phyloP scores from a whole-genome alignment of 2,888 invertebrate species.

The Bruchidius siliquastri region DNA sequence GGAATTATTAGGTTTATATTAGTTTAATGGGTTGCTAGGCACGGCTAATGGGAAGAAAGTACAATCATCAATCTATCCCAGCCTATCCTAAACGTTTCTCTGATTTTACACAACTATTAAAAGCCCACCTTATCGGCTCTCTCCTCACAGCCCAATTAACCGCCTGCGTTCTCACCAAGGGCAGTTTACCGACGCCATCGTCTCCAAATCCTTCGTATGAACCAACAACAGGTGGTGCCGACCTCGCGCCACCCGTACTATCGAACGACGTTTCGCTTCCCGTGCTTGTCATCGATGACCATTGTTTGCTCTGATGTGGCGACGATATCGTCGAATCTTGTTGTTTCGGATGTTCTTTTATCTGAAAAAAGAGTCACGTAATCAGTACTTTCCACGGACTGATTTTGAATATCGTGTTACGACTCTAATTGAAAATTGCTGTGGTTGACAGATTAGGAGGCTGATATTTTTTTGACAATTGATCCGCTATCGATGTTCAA shows the following conservation, averaged over 20 bases:
- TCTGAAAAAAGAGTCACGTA: conserved; percentile 8
- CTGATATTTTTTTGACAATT: too few species aligned
- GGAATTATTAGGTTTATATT: too few species aligned
- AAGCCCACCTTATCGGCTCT: background rate
- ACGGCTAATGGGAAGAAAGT: too few species aligned
- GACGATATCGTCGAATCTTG: conserved; percentile 1
- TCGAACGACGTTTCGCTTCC: conserved; percentile 41
- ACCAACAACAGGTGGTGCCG: conserved; percentile 40
- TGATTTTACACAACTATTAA: too few species aligned
- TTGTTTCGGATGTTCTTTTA: conserved; percentile 22
- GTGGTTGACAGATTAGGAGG: too few species aligned
- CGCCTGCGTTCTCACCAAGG: conserved; percentile 30
- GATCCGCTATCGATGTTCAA: too few species aligned
- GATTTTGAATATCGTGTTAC: too few species aligned
- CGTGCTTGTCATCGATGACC: conserved; percentile 40
- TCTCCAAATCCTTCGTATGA: conserved; percentile 21
- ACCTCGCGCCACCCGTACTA: conserved; percentile 37
- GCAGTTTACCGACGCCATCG: conserved; percentile 24
- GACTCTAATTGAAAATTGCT: too few species aligned
- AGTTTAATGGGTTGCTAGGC: too few species aligned
- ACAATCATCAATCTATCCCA: too few species aligned
- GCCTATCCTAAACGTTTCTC: too few species aligned
- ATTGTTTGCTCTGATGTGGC: conserved; percentile 32
- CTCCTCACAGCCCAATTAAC: conserved; percentile 26
- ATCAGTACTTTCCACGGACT: too few species aligned